These are phyloP conservation scores for Xenopus borealis DNA, from an alignment of 2,113 vertebrate species.

Conservation along the genomic window DNA sequence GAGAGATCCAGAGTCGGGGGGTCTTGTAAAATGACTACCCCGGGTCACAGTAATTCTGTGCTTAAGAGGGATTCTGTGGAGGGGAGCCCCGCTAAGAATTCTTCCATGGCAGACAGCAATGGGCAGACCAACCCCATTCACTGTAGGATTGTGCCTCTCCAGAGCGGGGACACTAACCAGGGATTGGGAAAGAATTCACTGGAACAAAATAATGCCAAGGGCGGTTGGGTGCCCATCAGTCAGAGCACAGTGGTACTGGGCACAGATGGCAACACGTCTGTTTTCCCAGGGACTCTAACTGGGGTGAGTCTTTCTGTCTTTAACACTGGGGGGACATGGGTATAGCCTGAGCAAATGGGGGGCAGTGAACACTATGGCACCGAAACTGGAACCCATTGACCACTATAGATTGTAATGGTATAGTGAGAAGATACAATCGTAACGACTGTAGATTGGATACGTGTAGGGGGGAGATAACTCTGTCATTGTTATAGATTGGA, in stretches of 20 bases:
- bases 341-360: no score
- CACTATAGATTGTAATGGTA: no score
- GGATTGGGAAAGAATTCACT: slow-evolving; percentile 71
- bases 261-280: slow-evolving; percentile 87
- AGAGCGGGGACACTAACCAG: slow-evolving; percentile 57
- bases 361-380: no score
- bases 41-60: slow-evolving; percentile 63
- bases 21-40: slow-evolving; percentile 74
- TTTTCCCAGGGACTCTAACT: slow-evolving; percentile 74
- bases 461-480: no score
- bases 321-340: no score
- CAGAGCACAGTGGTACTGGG: slow-evolving; percentile 94
- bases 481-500: no score
- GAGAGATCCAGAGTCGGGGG: slow-evolving; percentile 77
- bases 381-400: no score
- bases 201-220: slow-evolving; percentile 79
- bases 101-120: slow-evolving; percentile 29
- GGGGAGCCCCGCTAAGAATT: slow-evolving; percentile 51
- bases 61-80: slow-evolving; percentile 68
- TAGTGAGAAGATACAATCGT: no score
- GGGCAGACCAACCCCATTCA: slow-evolving; percentile 57
- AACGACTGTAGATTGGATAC: no score
- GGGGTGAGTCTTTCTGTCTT: slow-evolving; percentile 72
- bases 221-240: slow-evolving; percentile 85
- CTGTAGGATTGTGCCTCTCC: slow-evolving; percentile 73